Conservation (phyloP, 2,113 vertebrate species). For the Zootoca vivipara region DNA sequence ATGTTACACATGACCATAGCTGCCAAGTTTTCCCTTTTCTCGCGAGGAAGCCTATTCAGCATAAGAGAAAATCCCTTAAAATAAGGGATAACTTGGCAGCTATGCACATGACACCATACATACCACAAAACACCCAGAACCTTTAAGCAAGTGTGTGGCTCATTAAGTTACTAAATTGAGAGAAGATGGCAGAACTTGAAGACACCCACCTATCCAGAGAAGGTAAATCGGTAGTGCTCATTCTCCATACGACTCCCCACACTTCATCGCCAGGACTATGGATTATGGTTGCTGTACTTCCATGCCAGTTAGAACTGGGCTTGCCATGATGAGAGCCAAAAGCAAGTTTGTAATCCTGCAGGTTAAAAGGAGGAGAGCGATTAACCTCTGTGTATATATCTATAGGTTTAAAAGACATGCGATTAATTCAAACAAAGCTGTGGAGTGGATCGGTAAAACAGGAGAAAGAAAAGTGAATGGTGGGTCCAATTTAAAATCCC, state of each 20-base stretch:
- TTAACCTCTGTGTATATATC: conserved; percentile 26
- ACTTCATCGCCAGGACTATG: conserved; percentile 84
- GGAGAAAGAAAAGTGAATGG: neutral
- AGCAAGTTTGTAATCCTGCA: conserved; percentile 86
- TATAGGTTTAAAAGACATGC: neutral
- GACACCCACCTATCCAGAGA: conserved; percentile 86
- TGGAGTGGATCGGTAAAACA: neutral
- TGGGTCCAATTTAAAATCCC: neutral
- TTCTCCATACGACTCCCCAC: conserved; percentile 93
- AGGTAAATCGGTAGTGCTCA: conserved; percentile 78
- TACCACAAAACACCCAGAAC: conserved; percentile 1
- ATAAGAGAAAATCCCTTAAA: no score
- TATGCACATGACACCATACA: no score
- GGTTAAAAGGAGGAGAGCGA: conserved; percentile 55
- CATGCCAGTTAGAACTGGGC: conserved; percentile 81
- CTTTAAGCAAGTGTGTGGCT: conserved; percentile 20
- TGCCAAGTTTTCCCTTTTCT: no score
- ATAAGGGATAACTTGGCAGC: no score
- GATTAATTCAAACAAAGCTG: neutral
- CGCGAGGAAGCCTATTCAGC: no score
- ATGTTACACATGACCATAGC: no score
- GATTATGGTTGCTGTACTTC: conserved; percentile 88
- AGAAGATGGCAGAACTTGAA: conserved; percentile 37
- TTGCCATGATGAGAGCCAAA: conserved; percentile 82
- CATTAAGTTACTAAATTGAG: neutral